A percentile compares a stretch with the other conserved stretches of the same genome.
Conservation (phyloP, 1,140 invertebrate species). For the Medauroidea extradentata region DNA sequence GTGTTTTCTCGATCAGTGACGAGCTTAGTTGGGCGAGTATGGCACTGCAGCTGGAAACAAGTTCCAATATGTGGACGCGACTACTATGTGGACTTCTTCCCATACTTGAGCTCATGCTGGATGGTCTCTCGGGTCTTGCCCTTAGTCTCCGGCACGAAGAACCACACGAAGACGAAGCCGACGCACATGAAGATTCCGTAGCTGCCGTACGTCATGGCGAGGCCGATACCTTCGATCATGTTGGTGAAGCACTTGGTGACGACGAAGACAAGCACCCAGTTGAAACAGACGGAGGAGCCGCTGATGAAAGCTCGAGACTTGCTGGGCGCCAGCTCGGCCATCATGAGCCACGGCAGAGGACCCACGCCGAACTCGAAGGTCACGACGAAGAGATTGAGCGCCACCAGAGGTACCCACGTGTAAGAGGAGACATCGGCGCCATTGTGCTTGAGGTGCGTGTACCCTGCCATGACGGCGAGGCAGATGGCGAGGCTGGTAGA, state of each 20-base stretch:
- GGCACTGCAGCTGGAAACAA: too few species aligned
- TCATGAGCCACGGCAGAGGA: slow-evolving; percentile 14
- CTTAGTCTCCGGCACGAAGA: slow-evolving; percentile 75
- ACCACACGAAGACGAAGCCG: slow-evolving; percentile 61
- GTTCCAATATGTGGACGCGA: too few species aligned
- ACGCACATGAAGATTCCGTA: slow-evolving; percentile 61
- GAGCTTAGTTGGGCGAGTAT: too few species aligned
- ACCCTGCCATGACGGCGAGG: slow-evolving; percentile 38
- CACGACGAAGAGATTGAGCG: slow-evolving; percentile 8
- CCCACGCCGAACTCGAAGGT: slow-evolving; percentile 11
- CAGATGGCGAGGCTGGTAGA: slow-evolving; percentile 43
- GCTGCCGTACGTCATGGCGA: slow-evolving; percentile 70
- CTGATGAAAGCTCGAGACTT: neutral
- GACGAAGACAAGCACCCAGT: slow-evolving; percentile 11
- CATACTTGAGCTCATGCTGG: slow-evolving; percentile 54
- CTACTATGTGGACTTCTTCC: slow-evolving; percentile 22
- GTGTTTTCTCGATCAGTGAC: too few species aligned
- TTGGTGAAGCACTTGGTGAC: slow-evolving; percentile 12
- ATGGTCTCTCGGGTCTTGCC: slow-evolving; percentile 76
- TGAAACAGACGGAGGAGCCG: neutral
- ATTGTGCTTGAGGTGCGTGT: slow-evolving; percentile 37
- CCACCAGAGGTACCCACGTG: slow-evolving; percentile 6
- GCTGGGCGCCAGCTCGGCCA: slow-evolving; percentile 12
- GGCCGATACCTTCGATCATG: neutral
- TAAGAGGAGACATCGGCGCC: neutral